These are phyloP conservation scores for Pristionchus arcanus DNA, from an alignment of 2,888 invertebrate species.

Conservation along the genomic window DNA sequence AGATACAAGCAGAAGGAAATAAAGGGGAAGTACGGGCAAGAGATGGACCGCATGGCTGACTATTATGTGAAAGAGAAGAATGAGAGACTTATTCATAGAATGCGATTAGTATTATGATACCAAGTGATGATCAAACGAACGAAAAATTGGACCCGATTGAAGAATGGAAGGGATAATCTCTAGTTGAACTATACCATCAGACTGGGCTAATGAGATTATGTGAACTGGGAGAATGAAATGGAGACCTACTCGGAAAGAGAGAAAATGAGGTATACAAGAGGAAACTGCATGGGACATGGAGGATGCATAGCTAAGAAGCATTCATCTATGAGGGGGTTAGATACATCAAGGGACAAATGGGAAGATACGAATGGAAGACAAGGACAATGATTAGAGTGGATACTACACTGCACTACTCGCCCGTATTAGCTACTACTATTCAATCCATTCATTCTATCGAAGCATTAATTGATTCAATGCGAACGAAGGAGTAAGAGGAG, in stretches of 20 bases:
- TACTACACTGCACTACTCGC: not conserved
- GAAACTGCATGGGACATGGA: not conserved
- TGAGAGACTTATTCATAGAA: not conserved
- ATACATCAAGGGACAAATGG: not conserved
- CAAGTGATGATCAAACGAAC: conserved; percentile 28
- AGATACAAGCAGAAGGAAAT: not conserved
- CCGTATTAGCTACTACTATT: not conserved
- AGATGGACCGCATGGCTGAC: conserved; percentile 6
- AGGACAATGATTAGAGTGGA: not conserved
- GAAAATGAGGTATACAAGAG: conserved; percentile 1
- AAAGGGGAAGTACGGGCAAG: not conserved
- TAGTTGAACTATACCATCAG: conserved; percentile 19
- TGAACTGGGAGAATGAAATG: conserved; percentile 31
- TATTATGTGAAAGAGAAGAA: conserved; percentile 42
- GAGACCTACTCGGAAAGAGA: conserved; percentile 20
- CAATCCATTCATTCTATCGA: not conserved
- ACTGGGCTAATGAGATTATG: conserved; percentile 16
- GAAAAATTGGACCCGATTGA: not conserved
- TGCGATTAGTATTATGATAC: conserved; percentile 9
- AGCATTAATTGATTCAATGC: not conserved
- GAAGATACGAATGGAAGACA: not conserved
- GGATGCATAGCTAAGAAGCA: not conserved
- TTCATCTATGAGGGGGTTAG: not conserved
- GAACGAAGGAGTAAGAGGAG: conserved; percentile 1
- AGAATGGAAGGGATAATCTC: conserved; percentile 4